Evolutionary conservation across 2,113 vertebrate species (phyloP).

Genomic region (Cyanoderma ruficeps): DNA sequence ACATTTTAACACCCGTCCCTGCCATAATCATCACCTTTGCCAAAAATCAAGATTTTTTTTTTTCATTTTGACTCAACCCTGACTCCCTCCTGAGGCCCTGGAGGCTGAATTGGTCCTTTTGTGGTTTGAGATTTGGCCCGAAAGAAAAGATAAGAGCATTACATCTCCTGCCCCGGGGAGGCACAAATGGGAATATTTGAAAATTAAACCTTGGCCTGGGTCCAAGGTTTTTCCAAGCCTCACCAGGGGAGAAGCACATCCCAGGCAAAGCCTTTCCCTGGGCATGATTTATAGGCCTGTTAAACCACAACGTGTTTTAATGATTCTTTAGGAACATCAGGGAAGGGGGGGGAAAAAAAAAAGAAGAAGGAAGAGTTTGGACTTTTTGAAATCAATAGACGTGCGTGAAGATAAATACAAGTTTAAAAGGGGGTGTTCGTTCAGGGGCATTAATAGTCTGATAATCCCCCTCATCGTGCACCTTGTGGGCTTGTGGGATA

Average conservation of each 20-base stretch:
- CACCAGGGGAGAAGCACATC: neutral
- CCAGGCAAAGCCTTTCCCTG: neutral
- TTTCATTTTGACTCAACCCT: no score
- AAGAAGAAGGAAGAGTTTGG: neutral
- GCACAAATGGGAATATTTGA: neutral
- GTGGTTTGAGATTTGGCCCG: no score
- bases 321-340: neutral
- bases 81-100: no score
- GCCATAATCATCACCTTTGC: no score
- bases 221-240: neutral
- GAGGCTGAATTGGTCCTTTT: no score
- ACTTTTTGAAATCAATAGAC: neutral
- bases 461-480: neutral
- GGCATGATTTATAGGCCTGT: neutral
- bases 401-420: neutral
- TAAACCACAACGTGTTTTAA: conserved; percentile 4
- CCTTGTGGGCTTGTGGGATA: neutral
- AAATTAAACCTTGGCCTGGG: neutral
- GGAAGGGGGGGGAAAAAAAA: neutral
- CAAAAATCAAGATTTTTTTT: no score
- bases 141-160: no score
- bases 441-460: neutral
- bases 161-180: neutral
- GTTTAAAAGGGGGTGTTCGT: neutral
- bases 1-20: no score